phyloP scores from a whole-genome alignment of 2,797 vertebrate genomes.

The Molossus molossus region DNA sequence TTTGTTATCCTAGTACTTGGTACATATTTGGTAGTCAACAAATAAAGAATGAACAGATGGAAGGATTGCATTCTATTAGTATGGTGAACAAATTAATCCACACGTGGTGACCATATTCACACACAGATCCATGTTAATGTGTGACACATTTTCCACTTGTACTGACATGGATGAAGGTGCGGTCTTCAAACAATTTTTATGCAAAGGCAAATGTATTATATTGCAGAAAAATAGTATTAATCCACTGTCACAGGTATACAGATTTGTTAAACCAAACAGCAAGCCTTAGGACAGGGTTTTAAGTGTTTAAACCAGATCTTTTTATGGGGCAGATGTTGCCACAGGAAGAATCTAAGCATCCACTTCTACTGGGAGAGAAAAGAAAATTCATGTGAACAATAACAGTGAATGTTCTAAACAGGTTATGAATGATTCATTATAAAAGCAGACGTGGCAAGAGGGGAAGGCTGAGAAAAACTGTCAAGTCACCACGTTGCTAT shows the following conservation, averaged over 20 bases:
- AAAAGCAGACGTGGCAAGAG: not conserved
- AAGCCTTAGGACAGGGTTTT: slow-evolving; percentile 9
- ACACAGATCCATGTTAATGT: not conserved
- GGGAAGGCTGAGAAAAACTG: not conserved
- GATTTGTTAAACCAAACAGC: not conserved
- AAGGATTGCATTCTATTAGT: not conserved
- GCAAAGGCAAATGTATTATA: slow-evolving; percentile 2
- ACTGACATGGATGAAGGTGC: not conserved
- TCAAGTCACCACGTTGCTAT: not conserved
- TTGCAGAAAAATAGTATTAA: not conserved
- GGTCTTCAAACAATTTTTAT: slow-evolving; percentile 12
- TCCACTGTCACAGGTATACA: not conserved
- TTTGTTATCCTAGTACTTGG: not conserved
- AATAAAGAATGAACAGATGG: not conserved
- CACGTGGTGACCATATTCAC: not conserved
- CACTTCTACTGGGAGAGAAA: not conserved
- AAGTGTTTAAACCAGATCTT: not conserved
- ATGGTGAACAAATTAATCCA: not conserved
- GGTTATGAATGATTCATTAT: not conserved
- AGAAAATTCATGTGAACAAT: not conserved
- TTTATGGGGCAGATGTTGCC: not conserved
- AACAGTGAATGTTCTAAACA: not conserved
- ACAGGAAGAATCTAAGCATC: not conserved
- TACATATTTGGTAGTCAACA: not conserved
- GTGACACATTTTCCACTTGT: not conserved